Conservation (phyloP, 92 coral and sea anemone genomes). For the Siderastrea radians region DNA sequence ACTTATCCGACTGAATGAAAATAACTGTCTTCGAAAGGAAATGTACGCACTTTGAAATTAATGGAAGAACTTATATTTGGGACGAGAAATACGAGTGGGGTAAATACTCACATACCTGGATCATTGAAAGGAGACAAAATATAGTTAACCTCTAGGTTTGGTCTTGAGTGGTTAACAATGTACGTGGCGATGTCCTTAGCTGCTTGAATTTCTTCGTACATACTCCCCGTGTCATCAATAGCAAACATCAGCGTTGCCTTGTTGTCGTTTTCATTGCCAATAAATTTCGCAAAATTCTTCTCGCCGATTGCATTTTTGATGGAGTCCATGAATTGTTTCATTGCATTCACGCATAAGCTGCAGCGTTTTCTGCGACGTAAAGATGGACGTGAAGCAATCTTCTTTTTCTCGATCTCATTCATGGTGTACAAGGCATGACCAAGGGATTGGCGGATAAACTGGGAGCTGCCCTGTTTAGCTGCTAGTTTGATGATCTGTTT, state of each 20-base stretch:
- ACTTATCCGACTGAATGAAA: too few species aligned
- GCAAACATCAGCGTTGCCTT: neutral
- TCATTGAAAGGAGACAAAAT: too few species aligned
- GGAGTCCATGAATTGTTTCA: conserved; percentile 44
- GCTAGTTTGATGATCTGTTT: too few species aligned
- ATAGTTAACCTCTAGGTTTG: neutral
- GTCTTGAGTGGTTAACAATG: conserved; percentile 36
- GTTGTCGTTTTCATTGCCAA: conserved; percentile 22
- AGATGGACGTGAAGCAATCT: neutral
- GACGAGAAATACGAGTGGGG: neutral
- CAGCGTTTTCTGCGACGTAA: conserved; percentile 1
- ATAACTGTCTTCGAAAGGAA: too few species aligned
- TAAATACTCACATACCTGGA: neutral
- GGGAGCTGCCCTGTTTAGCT: too few species aligned
- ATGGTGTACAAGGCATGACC: neutral
- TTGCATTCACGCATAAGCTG: conserved; percentile 5
- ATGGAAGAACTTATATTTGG: too few species aligned
- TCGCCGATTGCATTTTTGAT: conserved; percentile 22
- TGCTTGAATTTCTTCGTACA: too few species aligned
- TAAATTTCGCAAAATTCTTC: conserved; percentile 21
- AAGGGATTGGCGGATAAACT: too few species aligned
- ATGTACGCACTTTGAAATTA: too few species aligned
- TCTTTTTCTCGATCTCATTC: conserved; percentile 45
- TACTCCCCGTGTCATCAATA: too few species aligned
- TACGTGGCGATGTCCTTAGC: conserved; percentile 20